Conservation (phyloP, 2,113 vertebrate species). For the Otus sunia region DNA sequence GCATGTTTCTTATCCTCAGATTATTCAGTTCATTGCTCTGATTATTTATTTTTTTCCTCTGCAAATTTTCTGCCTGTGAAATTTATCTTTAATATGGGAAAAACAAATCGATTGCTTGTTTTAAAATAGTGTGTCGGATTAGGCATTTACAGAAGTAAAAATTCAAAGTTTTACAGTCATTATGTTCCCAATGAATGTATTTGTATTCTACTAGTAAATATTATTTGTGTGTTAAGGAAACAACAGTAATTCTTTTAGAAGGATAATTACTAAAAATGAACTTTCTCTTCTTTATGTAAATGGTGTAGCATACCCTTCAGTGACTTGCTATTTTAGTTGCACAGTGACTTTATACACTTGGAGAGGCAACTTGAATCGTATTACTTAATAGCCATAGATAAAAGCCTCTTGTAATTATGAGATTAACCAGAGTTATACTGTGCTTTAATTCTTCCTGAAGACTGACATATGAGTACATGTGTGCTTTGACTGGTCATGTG, state of each 20-base stretch:
- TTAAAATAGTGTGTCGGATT: not conserved
- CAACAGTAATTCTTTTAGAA: not conserved
- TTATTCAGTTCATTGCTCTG: not conserved
- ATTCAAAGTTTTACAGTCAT: not conserved
- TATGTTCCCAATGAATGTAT: not conserved
- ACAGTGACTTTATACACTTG: not conserved
- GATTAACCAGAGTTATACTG: constrained; percentile 52
- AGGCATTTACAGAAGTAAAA: not conserved
- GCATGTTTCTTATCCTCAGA: not conserved
- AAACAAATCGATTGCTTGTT: not conserved
- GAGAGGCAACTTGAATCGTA: not conserved
- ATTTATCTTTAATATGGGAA: not conserved
- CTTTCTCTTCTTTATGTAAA: not conserved
- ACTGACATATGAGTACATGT: not conserved
- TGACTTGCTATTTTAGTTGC: constrained; percentile 31
- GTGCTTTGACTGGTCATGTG: not conserved
- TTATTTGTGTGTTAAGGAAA: not conserved
- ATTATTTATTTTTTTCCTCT: not conserved
- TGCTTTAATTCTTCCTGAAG: constrained; percentile 47
- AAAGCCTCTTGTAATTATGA: constrained; percentile 53
- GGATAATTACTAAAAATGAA: not conserved
- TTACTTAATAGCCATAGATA: constrained; percentile 48
- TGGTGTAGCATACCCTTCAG: not conserved
- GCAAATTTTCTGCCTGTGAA: not conserved
- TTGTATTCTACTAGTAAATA: not conserved